These are phyloP conservation scores for Plestiodon gilberti DNA, from an alignment of 2,113 vertebrate genomes.

Conservation along the genomic window DNA sequence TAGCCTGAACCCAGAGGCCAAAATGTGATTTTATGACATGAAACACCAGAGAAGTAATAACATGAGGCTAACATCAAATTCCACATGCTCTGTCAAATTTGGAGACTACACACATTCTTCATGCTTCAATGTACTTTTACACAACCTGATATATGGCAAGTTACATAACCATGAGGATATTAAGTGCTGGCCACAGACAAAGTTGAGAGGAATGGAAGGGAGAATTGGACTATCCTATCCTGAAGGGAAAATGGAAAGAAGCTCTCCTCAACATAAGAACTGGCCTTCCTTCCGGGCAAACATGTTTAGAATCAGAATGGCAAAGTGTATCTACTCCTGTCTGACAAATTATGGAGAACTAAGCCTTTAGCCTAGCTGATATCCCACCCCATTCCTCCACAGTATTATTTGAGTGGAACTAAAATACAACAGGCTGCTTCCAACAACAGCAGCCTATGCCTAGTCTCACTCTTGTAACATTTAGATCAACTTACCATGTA, in stretches of 20 bases:
- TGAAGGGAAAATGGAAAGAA: too few relatives aligned
- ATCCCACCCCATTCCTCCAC: not conserved
- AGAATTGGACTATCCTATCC: too few relatives aligned
- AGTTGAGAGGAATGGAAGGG: too few relatives aligned
- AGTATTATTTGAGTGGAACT: not conserved
- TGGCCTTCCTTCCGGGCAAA: not conserved
- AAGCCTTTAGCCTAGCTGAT: not conserved
- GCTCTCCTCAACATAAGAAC: not conserved
- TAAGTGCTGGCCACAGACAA: not conserved
- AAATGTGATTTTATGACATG: slow-evolving; percentile 23
- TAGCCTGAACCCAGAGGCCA: slow-evolving; percentile 35
- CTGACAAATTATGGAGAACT: not conserved
- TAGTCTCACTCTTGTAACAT: not conserved
- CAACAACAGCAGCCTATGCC: not conserved
- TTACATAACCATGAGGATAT: not conserved
- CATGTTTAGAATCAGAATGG: not conserved
- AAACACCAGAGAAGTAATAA: slow-evolving; percentile 5
- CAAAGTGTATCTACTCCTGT: not conserved
- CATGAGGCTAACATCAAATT: not conserved
- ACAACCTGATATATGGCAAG: not conserved
- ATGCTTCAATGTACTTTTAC: not conserved
- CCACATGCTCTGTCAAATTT: not conserved
- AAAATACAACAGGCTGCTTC: not conserved
- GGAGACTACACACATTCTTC: slow-evolving; percentile 4
- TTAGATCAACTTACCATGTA: not conserved